Percentiles rank a stretch among this genome's conserved stretches.
Conservation (phyloP, 2,888 invertebrate species). For the Gastracanthus pulcherrimus region DNA sequence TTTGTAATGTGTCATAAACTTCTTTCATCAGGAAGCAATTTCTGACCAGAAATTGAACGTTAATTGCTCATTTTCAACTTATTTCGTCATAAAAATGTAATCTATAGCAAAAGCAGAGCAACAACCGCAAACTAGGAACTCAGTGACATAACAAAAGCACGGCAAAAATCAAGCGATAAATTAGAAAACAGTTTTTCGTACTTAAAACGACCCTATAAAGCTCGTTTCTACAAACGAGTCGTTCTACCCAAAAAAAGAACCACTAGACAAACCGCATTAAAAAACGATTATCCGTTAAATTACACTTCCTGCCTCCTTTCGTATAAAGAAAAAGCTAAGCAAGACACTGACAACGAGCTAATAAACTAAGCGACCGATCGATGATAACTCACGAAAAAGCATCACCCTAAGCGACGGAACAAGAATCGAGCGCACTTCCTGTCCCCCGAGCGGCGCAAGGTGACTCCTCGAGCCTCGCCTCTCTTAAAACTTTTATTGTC, state of each 20-base stretch:
- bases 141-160: too few relatives aligned
- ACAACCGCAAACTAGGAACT: too few relatives aligned
- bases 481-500: slow-evolving; percentile 25
- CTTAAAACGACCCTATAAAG: background rate
- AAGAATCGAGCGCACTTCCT: background rate
- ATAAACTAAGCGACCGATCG: background rate
- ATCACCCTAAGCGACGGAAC: slow-evolving; percentile 4
- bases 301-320: background rate
- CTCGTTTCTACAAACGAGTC: background rate
- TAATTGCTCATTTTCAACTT: too few relatives aligned
- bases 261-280: background rate
- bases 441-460: slow-evolving; percentile 26
- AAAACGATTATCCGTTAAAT: background rate
- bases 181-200: background rate
- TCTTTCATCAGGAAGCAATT: too few relatives aligned
- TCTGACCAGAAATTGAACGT: too few relatives aligned
- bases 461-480: background rate
- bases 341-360: background rate
- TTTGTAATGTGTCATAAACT: too few relatives aligned
- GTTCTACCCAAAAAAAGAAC: background rate
- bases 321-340: background rate
- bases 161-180: too few relatives aligned
- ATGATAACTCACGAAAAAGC: background rate
- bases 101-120: too few relatives aligned
- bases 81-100: too few relatives aligned